Evolutionary conservation across 2,113 vertebrate species (phyloP).

Genomic region (Suricata suricatta): DNA sequence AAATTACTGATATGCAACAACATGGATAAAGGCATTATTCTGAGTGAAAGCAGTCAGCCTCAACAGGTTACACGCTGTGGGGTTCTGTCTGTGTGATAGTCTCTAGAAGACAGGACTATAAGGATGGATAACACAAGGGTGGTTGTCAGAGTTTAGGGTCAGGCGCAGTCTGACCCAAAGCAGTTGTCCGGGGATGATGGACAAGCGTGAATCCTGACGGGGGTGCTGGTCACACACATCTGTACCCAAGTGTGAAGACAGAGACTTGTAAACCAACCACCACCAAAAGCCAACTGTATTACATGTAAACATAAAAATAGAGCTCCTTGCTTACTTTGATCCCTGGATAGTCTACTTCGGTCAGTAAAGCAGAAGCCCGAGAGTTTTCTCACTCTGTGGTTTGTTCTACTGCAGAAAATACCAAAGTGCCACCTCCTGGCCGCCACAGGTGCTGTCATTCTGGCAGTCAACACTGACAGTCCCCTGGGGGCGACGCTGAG

Average conservation of each 20-base stretch:
- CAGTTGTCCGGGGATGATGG: neutral
- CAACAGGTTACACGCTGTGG: neutral
- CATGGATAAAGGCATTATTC: neutral
- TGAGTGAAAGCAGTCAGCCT: neutral
- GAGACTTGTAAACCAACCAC: neutral
- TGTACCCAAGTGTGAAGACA: neutral
- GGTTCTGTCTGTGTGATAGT: neutral
- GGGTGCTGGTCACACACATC: neutral
- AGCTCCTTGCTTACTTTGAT: neutral
- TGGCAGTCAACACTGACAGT: neutral
- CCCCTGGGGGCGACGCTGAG: neutral
- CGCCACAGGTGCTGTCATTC: neutral
- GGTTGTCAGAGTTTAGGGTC: neutral
- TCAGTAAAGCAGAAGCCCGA: neutral
- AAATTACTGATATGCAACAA: neutral
- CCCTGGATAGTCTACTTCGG: neutral
- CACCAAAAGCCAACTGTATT: neutral
- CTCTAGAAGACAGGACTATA: neutral
- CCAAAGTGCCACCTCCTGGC: slow-evolving; percentile 49
- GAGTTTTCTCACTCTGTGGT: neutral
- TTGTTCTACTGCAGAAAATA: slow-evolving; percentile 50
- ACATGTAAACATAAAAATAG: neutral
- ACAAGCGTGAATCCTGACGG: neutral
- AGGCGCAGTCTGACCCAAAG: neutral
- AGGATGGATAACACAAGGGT: neutral